A percentile compares a stretch with the other conserved stretches of the same genome.
phyloP scores from a whole-genome alignment of 2,113 vertebrate genomes.

The Callopanchax toddi region DNA sequence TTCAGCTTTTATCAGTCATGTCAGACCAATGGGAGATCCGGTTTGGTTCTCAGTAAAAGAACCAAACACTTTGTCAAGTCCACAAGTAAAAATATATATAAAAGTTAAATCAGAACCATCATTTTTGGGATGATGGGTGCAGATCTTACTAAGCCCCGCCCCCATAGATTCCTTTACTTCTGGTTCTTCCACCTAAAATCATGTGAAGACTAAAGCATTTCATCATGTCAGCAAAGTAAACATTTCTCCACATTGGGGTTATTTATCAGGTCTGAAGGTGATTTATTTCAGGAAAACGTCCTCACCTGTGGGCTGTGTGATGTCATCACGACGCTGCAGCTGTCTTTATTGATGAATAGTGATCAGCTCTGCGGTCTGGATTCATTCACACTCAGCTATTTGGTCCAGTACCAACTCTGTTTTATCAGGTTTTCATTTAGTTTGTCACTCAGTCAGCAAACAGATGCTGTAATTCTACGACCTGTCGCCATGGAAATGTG shows the following conservation, averaged over 20 bases:
- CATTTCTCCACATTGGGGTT: too few relatives aligned
- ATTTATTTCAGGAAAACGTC: neutral
- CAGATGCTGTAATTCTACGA: slow-evolving; percentile 19
- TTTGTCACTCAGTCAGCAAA: slow-evolving; percentile 19
- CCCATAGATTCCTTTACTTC: too few relatives aligned
- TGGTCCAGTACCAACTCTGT: too few relatives aligned
- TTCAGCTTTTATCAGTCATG: too few relatives aligned
- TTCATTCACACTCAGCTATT: too few relatives aligned
- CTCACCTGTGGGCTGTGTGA: neutral
- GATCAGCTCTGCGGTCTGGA: too few relatives aligned
- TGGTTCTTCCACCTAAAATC: neutral
- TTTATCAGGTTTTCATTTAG: neutral
- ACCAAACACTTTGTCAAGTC: neutral
- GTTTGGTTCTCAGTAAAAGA: neutral
- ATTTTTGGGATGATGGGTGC: neutral
- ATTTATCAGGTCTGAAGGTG: neutral
- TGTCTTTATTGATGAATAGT: neutral
- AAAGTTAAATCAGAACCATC: neutral
- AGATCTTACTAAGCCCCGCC: neutral
- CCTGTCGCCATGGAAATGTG: slow-evolving; percentile 55
- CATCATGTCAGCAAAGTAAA: neutral
- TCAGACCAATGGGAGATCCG: too few relatives aligned
- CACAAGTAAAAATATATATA: neutral
- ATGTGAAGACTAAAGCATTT: neutral
- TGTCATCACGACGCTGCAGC: neutral